Evolutionary conservation across 2,888 invertebrate genomes (phyloP).

Genomic region (Tinea pellionella): DNA sequence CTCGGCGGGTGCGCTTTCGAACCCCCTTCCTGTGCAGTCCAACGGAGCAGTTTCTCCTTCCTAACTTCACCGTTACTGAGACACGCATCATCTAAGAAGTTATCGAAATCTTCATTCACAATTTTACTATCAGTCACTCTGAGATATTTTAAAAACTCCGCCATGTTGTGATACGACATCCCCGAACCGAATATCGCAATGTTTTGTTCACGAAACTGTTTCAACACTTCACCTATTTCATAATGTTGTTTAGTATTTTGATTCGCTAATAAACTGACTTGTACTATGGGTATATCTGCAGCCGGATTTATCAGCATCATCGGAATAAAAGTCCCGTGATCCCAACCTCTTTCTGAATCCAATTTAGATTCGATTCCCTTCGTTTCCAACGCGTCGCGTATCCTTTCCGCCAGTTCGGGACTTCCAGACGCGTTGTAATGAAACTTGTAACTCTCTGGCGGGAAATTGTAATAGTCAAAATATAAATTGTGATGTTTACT

Average conservation of each 20-base stretch:
- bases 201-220: constrained; percentile 29
- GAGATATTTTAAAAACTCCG: constrained; percentile 20
- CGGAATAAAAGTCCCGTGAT: constrained; percentile 39
- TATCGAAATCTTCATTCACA: constrained; percentile 25
- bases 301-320: constrained; percentile 37
- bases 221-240: constrained; percentile 29
- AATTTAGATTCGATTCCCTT: constrained; percentile 25
- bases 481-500: constrained; percentile 25
- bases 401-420: constrained; percentile 25
- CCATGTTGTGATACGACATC: constrained; percentile 32
- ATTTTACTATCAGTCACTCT: constrained; percentile 18
- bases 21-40: constrained; percentile 25
- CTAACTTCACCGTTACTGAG: constrained; percentile 18
- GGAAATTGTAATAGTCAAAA: constrained; percentile 35
- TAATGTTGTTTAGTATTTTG: constrained; percentile 31
- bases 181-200: constrained; percentile 36
- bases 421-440: constrained; percentile 32
- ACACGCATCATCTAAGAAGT: constrained; percentile 24
- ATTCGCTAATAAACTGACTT: constrained; percentile 32
- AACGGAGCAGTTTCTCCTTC: constrained; percentile 21
- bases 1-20: constrained; percentile 27
- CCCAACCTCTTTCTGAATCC: constrained; percentile 35
- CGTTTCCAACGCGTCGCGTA: constrained; percentile 29
- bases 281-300: constrained; percentile 35
- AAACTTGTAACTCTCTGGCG: constrained; percentile 30